These are phyloP conservation scores for Chelonoidis abingdonii DNA, from an alignment of 2,113 vertebrate species.

Conservation along the genomic window DNA sequence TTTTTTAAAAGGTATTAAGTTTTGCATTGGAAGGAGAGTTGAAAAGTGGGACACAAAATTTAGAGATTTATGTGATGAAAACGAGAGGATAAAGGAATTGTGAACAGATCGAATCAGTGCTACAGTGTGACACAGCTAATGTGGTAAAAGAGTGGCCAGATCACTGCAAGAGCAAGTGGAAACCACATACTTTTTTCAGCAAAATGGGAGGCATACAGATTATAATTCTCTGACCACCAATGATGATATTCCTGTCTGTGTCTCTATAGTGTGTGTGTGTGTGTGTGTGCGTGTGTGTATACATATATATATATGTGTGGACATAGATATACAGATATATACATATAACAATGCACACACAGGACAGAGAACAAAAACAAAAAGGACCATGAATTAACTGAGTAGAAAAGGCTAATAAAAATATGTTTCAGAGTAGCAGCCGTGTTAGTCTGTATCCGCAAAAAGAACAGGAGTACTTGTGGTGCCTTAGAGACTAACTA, in stretches of 20 bases:
- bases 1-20: not conserved
- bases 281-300: not conserved
- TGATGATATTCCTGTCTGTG: not conserved
- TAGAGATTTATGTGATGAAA: not conserved
- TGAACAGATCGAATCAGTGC: not conserved
- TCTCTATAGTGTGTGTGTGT: not conserved
- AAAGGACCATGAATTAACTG: not conserved
- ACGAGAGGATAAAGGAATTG: not conserved
- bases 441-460: too few relatives aligned
- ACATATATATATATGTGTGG: not conserved
- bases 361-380: not conserved
- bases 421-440: not conserved
- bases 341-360: too few relatives aligned
- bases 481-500: too few relatives aligned
- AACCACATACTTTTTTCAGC: not conserved
- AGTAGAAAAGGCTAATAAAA: not conserved
- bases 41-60: not conserved
- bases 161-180: rapidly evolving
- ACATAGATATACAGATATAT: not conserved
- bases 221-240: not conserved
- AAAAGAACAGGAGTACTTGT: too few relatives aligned
- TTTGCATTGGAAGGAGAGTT: not conserved
- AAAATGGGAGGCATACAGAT: not conserved
- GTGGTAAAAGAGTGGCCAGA: not conserved
- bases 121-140: not conserved